A percentile compares a stretch with the other conserved stretches of the same genome.
Evolutionary conservation across 2,113 vertebrate genomes (phyloP).

Genomic region (Macquaria ambigua): DNA sequence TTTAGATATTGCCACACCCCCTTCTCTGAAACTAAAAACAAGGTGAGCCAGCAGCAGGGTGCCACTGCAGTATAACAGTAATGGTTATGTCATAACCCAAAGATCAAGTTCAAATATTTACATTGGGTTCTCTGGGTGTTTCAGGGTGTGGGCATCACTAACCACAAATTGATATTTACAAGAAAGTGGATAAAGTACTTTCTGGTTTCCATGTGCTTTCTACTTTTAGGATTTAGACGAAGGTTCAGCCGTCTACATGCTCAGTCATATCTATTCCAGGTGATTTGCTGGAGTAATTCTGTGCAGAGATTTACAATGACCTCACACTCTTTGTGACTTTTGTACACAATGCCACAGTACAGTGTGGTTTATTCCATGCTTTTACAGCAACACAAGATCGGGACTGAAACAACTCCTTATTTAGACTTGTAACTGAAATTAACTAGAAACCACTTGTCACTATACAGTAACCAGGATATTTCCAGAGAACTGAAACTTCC

Average conservation of each 20-base stretch:
- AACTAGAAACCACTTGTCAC: not conserved
- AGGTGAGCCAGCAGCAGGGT: slow-evolving; percentile 25
- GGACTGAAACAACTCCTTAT: not conserved
- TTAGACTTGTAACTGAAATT: not conserved
- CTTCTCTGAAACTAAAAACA: slow-evolving; percentile 23
- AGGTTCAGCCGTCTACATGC: slow-evolving; percentile 47
- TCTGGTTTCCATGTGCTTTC: slow-evolving; percentile 64
- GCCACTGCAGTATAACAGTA: slow-evolving; percentile 50
- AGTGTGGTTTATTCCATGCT: slow-evolving; percentile 8
- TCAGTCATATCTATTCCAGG: slow-evolving; percentile 55
- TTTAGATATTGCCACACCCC: not conserved
- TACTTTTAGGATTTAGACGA: slow-evolving; percentile 67
- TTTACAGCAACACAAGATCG: not conserved
- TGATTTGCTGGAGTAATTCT: slow-evolving; percentile 16
- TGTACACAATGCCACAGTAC: not conserved
- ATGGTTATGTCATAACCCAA: slow-evolving; percentile 67
- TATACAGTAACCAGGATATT: not conserved
- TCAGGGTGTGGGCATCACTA: slow-evolving; percentile 65
- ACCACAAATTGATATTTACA: slow-evolving; percentile 80
- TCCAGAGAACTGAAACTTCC: slow-evolving; percentile 8
- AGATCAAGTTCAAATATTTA: slow-evolving; percentile 75
- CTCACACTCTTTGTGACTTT: slow-evolving; percentile 26
- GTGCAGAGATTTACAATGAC: slow-evolving; percentile 26
- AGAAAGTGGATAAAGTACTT: slow-evolving; percentile 66
- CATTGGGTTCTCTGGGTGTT: slow-evolving; percentile 68